These are phyloP conservation scores for Enteromius paludinosus DNA, from an alignment of 2,797 vertebrate genomes.

Conservation along the genomic window DNA sequence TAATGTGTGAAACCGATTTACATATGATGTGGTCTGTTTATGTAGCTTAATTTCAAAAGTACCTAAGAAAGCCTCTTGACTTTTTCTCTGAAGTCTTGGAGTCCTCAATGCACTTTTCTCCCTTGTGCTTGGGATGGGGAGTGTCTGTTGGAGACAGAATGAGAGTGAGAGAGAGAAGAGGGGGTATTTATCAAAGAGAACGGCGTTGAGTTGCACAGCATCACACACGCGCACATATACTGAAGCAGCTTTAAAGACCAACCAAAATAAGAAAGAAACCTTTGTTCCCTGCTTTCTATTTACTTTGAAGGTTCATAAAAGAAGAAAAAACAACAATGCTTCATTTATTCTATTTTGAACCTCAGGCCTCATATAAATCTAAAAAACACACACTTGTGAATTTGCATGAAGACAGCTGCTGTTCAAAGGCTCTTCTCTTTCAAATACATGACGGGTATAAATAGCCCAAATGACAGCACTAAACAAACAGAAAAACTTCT, in stretches of 20 bases:
- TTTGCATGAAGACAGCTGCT: constrained; percentile 68
- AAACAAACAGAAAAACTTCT: constrained; percentile 74
- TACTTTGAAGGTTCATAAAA: constrained; percentile 85
- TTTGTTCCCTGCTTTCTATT: constrained; percentile 82
- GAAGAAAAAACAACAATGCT: constrained; percentile 78
- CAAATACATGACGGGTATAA: constrained; percentile 78
- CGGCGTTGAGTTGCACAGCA: constrained; percentile 65
- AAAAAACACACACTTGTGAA: constrained; percentile 70
- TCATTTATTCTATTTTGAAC: constrained; percentile 85
- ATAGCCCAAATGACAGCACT: constrained; percentile 77
- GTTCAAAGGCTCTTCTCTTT: constrained; percentile 73
- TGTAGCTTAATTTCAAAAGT: constrained; percentile 40
- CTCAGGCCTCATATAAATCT: constrained; percentile 71
- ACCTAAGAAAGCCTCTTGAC: constrained; percentile 89
- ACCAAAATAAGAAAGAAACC: constrained; percentile 79
- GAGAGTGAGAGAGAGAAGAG: constrained; percentile 60
- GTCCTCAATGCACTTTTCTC: constrained; percentile 91
- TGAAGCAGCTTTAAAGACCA: constrained; percentile 64
- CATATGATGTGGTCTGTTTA: constrained; percentile 13
- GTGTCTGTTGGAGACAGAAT: constrained; percentile 80
- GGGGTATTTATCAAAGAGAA: constrained; percentile 78
- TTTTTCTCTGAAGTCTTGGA: constrained; percentile 91
- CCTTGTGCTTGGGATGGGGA: constrained; percentile 86
- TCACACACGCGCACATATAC: constrained; percentile 59
- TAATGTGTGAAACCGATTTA: neutral